Percentiles rank a stretch among this genome's conserved stretches.
These are phyloP conservation scores for Actias luna DNA, from an alignment of 2,888 invertebrate species.

Conservation along the genomic window DNA sequence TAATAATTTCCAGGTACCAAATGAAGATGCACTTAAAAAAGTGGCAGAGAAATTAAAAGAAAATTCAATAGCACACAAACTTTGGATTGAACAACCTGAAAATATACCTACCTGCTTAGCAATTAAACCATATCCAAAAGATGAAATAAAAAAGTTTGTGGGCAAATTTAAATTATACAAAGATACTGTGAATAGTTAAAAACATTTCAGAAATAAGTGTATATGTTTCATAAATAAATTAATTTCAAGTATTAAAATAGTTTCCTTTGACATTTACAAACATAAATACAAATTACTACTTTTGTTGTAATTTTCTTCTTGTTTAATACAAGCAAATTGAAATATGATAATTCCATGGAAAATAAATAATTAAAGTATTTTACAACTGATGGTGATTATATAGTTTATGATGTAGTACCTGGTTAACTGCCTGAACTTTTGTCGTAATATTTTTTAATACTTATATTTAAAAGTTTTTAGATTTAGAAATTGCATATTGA, in stretches of 20 bases:
- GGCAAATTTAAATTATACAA: constrained; percentile 92
- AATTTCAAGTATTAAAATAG: neutral
- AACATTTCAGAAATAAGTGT: neutral
- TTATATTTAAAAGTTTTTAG: too few species aligned
- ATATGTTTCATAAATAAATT: neutral
- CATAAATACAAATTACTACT: too few species aligned
- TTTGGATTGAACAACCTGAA: constrained; percentile 99
- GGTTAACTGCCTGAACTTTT: too few species aligned
- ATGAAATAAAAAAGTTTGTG: constrained; percentile 90
- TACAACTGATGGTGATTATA: too few species aligned
- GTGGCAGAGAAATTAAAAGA: constrained; percentile 86
- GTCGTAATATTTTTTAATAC: too few species aligned
- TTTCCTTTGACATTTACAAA: too few species aligned
- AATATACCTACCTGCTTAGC: constrained; percentile 97
- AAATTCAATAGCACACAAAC: constrained; percentile 90
- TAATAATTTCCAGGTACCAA: constrained; percentile 81
- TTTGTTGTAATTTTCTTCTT: too few species aligned
- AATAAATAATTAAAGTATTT: too few species aligned
- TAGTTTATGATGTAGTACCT: too few species aligned
- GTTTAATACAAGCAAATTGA: too few species aligned
- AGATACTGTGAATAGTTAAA: constrained; percentile 43
- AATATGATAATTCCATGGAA: too few species aligned
- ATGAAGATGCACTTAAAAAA: constrained; percentile 87
- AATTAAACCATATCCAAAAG: constrained; percentile 94
- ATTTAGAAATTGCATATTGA: too few species aligned